A percentile compares a stretch with the other conserved stretches of the same genome.
Conservation (phyloP, 2,113 vertebrate species). For the Puffinus mauretanicus region DNA sequence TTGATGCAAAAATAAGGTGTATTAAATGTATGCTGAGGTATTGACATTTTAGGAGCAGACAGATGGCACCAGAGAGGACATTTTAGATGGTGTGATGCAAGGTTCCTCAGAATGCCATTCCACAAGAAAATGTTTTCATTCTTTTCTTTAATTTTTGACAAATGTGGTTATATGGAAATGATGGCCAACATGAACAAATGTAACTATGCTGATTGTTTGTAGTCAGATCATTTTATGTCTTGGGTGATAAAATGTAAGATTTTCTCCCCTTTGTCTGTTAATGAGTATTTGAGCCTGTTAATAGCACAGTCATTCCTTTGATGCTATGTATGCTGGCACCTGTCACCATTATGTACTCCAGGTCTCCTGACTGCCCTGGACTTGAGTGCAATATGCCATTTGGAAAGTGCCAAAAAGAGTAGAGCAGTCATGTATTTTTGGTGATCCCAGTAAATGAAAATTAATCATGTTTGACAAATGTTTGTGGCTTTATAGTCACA, state of each 20-base stretch:
- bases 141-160: neutral
- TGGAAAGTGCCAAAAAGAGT: conserved; percentile 13
- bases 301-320: neutral
- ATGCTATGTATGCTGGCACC: neutral
- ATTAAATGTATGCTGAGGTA: neutral
- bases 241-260: neutral
- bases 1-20: neutral
- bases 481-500: neutral
- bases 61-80: neutral
- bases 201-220: neutral
- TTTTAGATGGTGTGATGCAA: neutral
- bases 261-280: neutral
- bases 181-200: neutral
- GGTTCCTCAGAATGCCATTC: neutral
- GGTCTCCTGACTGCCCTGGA: neutral
- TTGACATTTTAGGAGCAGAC: neutral
- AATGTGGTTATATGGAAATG: neutral
- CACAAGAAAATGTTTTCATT: neutral
- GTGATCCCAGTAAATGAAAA: neutral
- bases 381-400: neutral
- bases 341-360: neutral
- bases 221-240: neutral
- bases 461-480: conserved; percentile 28
- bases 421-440: conserved; percentile 8
- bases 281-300: neutral